These are phyloP conservation scores for Phyllotreta cruciferae DNA, from an alignment of 2,888 invertebrate genomes.

Conservation along the genomic window DNA sequence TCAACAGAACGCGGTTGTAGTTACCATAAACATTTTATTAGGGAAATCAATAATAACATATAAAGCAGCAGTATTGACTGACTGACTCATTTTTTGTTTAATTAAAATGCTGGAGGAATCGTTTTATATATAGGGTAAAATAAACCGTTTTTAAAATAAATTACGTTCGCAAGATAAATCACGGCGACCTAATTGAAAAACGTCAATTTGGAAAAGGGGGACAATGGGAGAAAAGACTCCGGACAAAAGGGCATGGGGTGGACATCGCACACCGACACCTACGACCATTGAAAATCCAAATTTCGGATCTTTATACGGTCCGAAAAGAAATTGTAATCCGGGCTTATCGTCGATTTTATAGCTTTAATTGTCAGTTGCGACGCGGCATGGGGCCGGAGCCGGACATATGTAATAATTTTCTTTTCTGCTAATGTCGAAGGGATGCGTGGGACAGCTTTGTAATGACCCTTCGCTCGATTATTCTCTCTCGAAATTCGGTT, in stretches of 20 bases:
- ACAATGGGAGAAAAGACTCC: constrained; percentile 22
- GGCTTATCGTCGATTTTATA: constrained; percentile 52
- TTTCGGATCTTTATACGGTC: constrained; percentile 44
- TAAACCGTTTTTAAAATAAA: constrained; percentile 1
- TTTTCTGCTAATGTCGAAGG: constrained; percentile 32
- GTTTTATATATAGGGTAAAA: no score
- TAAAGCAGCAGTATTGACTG: no score
- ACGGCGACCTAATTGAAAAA: constrained; percentile 26
- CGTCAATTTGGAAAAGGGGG: constrained; percentile 30
- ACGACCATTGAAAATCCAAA: constrained; percentile 38
- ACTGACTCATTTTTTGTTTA: no score
- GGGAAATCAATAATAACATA: no score
- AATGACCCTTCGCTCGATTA: constrained; percentile 27
- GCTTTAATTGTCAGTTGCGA: constrained; percentile 50
- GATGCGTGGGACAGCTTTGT: constrained; percentile 41
- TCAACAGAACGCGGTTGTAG: no score
- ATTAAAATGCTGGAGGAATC: no score
- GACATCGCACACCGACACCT: constrained; percentile 28
- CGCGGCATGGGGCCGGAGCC: constrained; percentile 37
- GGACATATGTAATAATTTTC: constrained; percentile 46
- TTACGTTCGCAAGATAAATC: constrained; percentile 19
- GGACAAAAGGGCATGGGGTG: constrained; percentile 35
- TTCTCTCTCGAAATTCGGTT: constrained; percentile 4
- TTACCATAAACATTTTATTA: no score
- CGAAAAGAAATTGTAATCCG: constrained; percentile 52